These are phyloP conservation scores for Coremacera marginata DNA, from an alignment of 2,888 invertebrate species.

Conservation along the genomic window DNA sequence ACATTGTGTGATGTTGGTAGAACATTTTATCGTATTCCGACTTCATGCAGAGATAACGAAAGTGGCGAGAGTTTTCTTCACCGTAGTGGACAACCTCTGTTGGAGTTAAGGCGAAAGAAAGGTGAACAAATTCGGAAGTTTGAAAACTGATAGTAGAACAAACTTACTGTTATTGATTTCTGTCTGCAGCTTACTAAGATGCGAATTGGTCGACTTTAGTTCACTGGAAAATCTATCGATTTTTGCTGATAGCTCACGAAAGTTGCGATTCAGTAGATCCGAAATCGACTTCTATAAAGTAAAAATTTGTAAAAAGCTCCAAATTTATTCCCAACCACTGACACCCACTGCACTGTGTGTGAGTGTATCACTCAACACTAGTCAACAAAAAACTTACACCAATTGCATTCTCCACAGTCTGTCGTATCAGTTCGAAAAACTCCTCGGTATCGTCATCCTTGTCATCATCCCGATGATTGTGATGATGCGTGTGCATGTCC, in stretches of 20 bases:
- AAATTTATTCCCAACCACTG: neutral
- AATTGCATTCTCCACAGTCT: constrained; percentile 62
- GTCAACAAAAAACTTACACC: constrained; percentile 51
- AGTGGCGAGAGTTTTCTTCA: constrained; percentile 66
- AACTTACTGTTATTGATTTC: constrained; percentile 61
- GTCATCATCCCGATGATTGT: constrained; percentile 51
- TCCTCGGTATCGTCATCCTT: constrained; percentile 65
- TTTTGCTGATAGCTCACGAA: constrained; percentile 59
- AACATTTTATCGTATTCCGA: constrained; percentile 69
- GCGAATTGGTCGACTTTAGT: constrained; percentile 55
- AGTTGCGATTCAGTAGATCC: constrained; percentile 60
- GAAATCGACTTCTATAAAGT: constrained; percentile 57
- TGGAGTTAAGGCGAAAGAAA: neutral
- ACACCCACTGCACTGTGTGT: no score
- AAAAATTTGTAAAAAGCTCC: neutral
- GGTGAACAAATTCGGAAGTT: no score
- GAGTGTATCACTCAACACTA: neutral
- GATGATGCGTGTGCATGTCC: constrained; percentile 38
- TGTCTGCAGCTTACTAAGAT: constrained; percentile 56
- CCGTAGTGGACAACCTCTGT: constrained; percentile 64
- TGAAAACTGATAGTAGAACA: neutral
- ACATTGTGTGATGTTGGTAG: constrained; percentile 63
- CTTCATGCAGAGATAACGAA: constrained; percentile 68
- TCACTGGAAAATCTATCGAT: constrained; percentile 60
- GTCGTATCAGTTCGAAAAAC: constrained; percentile 63